Base-by-base conservation (phyloP, 2,888 invertebrate genomes). In the Falcaria lacertinaria region DNA sequence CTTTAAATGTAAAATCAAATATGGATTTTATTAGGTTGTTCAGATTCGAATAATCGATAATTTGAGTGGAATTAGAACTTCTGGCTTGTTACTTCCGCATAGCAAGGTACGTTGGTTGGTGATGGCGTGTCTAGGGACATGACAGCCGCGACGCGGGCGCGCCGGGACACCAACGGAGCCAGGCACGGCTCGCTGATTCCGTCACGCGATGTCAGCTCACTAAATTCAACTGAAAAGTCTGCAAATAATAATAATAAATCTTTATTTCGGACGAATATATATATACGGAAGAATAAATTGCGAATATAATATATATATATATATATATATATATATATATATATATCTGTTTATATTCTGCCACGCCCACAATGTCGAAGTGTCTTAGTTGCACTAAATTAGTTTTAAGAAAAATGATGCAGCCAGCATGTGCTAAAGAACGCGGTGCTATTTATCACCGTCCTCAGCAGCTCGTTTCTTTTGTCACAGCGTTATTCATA, bases 41-140 rank as follows among this genome's bases (percentile, higher is more conserved):
- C n/a, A n/a, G n/a, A n/a, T n/a, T n/a, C n/a, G n/a, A n/a, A n/a
- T n/a, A n/a, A n/a, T n/a, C n/a, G n/a, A 15, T 37, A 15, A 14
- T 14, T 25, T 22, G 14, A 13, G 1, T 7, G 8, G 22, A 15
- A 28, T 19, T 11, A 53, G 42, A 43, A 42, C 48, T 43, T 47
- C 16, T 25, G 37, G 45, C 42, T 49, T 44, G 51, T 52, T 50
- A 47, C 45, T 57, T 56, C 57, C 56, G 60, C 60, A 58, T 56
- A 55, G 54, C 55, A 44, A 35, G 34, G 50, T 39, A 50, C 39
- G 54, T n/a, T 48, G 51, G 54, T 52, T 43, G 38, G 48, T 28
- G 43, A 55, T 82, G 65, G 79, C 86, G 87, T 86, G 86, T 82
- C 79, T 71, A 66, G 72, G 62, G 70, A 85, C 80, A 80, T 79